Conservation (phyloP, 2,113 vertebrate species). For the Paralichthys olivaceus region DNA sequence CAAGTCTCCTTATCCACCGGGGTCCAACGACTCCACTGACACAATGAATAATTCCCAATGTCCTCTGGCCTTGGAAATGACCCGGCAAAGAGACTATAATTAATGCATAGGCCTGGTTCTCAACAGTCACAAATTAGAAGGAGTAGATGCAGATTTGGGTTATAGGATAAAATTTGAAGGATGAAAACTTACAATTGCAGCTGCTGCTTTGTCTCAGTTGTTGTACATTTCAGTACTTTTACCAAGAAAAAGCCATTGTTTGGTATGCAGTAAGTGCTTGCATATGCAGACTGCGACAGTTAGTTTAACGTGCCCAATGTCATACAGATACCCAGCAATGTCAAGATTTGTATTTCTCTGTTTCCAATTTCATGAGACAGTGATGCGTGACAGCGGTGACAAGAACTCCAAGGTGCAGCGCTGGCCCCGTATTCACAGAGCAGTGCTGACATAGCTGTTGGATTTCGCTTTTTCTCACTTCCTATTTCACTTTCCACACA, state of each 20-base stretch:
- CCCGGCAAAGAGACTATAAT: slow-evolving; percentile 67
- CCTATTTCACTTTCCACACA: slow-evolving; percentile 52
- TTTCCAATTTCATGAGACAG: slow-evolving; percentile 82
- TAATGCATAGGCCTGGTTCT: slow-evolving; percentile 63
- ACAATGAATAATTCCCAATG: slow-evolving; percentile 79
- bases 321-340: slow-evolving; percentile 78
- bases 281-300: slow-evolving; percentile 56
- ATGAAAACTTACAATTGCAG: slow-evolving; percentile 28
- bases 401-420: slow-evolving; percentile 71
- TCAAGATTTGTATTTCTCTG: slow-evolving; percentile 78
- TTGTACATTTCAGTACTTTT: too few species aligned
- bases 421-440: slow-evolving; percentile 8
- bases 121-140: slow-evolving; percentile 40
- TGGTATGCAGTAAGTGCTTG: slow-evolving; percentile 53
- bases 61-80: slow-evolving; percentile 69
- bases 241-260: slow-evolving; percentile 56
- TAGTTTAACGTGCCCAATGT: slow-evolving; percentile 73
- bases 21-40: slow-evolving; percentile 53
- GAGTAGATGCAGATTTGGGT: slow-evolving; percentile 61
- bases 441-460: slow-evolving; percentile 61
- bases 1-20: slow-evolving; percentile 59
- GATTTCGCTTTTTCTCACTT: slow-evolving; percentile 25
- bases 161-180: slow-evolving; percentile 59
- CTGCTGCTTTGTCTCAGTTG: slow-evolving; percentile 19
- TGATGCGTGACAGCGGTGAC: slow-evolving; percentile 79